phyloP scores from a whole-genome alignment of 2,888 invertebrate genomes.

The Sipha maydis region DNA sequence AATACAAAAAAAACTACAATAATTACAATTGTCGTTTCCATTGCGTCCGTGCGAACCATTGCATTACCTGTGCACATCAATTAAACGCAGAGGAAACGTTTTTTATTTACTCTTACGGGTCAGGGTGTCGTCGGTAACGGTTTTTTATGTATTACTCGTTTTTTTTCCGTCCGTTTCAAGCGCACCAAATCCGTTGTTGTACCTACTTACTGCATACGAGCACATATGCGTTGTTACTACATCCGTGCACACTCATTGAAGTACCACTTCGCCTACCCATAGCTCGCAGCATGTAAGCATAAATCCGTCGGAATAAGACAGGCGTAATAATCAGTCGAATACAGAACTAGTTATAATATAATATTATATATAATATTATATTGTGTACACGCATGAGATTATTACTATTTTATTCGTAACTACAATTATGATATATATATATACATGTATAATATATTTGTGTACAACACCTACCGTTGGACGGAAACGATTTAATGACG shows the following conservation, averaged over 20 bases:
- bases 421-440: neutral
- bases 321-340: no score
- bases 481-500: neutral
- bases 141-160: conserved; percentile 5
- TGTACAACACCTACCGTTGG: neutral
- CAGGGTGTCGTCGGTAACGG: conserved; percentile 42
- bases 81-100: conserved; percentile 5
- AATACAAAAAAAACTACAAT: neutral
- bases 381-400: neutral
- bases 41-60: neutral
- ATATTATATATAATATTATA: no score
- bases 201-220: neutral
- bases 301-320: no score
- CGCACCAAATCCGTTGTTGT: neutral
- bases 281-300: no score
- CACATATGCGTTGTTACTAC: neutral
- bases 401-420: neutral
- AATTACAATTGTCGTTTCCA: neutral
- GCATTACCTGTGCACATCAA: neutral
- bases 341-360: no score
- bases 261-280: no score
- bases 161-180: neutral
- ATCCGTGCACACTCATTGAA: neutral
- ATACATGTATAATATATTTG: no score
- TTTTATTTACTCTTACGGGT: conserved; percentile 9